Base-by-base conservation (phyloP, 1,140 invertebrate genomes). In the Sweltsa coloradensis region DNA sequence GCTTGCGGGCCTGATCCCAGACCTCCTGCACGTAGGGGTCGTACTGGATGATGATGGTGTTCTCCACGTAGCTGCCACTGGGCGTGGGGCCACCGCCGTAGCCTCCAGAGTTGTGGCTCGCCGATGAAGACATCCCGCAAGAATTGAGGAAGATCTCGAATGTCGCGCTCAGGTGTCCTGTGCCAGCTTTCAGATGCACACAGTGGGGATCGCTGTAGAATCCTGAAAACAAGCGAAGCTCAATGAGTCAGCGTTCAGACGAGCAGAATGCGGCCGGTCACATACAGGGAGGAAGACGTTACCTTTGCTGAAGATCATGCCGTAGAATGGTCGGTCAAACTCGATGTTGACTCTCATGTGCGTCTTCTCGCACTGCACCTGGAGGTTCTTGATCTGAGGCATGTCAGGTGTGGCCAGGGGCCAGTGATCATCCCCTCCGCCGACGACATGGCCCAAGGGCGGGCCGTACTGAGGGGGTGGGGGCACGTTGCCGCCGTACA, bases 361-460 rank as follows among this genome's bases (percentile, higher is more conserved):
- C 31, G 89, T 93, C 66, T 94, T 95, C 64, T 94, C 90, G 64
- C 91, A 95, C 61, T 93, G 89, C 34, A 95, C 91, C 67, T 95
- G 89, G 23, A 94, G 64, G 57, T 88, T 82, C 60, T 89, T 89
- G 53, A 93, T 92, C 62, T 90, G 85, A 1, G 89, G 89, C 60
- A 89, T 89, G 57, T 92, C 88, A 1, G 82, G 81, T 18, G 81
- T 79, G 11, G 82, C 77, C 41, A 89, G 60, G 0, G 87, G 87
- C 88, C 88, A 91, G 25, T 83, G 79, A 55, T 91, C 85, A 51
- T 85, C 83, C 7, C 53, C 53, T 2, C 64, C 63, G 21, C 55
- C 62, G 5, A 57, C 53, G 18, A 50, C 57, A 5, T 56, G 56
- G 5, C 53, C 54, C 23, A 64, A 60, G 4, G 75, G 73, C n/a